Evolutionary conservation across 2,797 vertebrate genomes (phyloP).

Genomic region (Pangasius macronema): DNA sequence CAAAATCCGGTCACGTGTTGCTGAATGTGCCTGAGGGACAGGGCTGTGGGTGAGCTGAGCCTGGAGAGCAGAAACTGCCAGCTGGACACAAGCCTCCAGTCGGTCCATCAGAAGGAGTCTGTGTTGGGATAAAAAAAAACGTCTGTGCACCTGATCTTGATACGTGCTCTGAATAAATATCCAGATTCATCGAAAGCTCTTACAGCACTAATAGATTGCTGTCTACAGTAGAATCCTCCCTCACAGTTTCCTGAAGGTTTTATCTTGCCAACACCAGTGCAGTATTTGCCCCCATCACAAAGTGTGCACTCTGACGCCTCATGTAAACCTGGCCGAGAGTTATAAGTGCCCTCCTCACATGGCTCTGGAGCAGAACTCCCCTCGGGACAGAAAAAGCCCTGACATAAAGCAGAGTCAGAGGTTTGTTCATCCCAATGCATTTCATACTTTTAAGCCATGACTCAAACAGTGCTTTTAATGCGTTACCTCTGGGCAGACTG

Average conservation of each 20-base stretch:
- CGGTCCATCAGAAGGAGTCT: slow-evolving; percentile 80
- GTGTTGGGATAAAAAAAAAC: slow-evolving; percentile 29
- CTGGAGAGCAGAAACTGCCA: slow-evolving; percentile 71
- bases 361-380: slow-evolving; percentile 73
- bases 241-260: slow-evolving; percentile 78
- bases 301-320: slow-evolving; percentile 71
- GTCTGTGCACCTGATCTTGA: background rate
- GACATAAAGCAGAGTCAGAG: slow-evolving; percentile 19
- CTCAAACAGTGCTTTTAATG: background rate
- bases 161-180: background rate
- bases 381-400: slow-evolving; percentile 83
- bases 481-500: slow-evolving; percentile 78
- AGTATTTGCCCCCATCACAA: slow-evolving; percentile 81
- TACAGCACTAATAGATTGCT: slow-evolving; percentile 79
- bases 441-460: slow-evolving; percentile 1
- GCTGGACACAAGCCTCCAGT: slow-evolving; percentile 79
- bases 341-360: slow-evolving; percentile 78
- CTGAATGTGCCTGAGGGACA: slow-evolving; percentile 86
- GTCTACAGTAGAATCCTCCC: slow-evolving; percentile 84
- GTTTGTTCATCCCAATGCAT: background rate
- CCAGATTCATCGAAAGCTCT: slow-evolving; percentile 43
- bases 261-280: slow-evolving; percentile 74
- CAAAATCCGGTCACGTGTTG: no score
- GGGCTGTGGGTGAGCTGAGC: slow-evolving; percentile 65
- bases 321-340: slow-evolving; percentile 68